Conservation (phyloP, 2,113 vertebrate species). For the Thunnus thynnus region DNA sequence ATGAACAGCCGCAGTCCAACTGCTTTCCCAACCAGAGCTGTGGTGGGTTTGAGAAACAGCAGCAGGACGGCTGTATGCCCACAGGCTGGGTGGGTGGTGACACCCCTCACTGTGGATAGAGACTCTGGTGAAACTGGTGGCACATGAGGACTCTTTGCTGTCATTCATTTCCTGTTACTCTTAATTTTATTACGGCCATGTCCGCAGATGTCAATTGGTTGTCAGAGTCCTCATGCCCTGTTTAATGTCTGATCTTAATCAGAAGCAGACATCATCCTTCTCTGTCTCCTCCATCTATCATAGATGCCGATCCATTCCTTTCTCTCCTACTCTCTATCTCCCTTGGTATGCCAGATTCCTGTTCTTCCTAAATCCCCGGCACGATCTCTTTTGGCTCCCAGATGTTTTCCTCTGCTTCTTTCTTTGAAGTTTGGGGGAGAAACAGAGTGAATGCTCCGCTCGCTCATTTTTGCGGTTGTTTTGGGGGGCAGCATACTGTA, state of each 20-base stretch:
- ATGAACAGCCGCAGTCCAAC: constrained; percentile 46
- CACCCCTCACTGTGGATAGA: constrained; percentile 44
- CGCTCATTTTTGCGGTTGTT: constrained; percentile 59
- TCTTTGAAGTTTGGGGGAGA: constrained; percentile 74
- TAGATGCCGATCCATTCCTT: constrained; percentile 59
- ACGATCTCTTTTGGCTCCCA: constrained; percentile 74
- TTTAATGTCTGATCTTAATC: constrained; percentile 71
- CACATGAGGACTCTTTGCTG: constrained; percentile 19
- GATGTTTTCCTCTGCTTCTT: constrained; percentile 71
- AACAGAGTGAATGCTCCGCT: constrained; percentile 51
- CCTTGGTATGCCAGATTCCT: constrained; percentile 52
- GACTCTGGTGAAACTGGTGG: constrained; percentile 14
- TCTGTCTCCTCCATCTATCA: constrained; percentile 62
- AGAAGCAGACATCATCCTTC: constrained; percentile 68
- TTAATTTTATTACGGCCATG: constrained; percentile 40
- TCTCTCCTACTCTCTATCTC: constrained; percentile 43
- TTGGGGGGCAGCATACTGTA: constrained; percentile 19
- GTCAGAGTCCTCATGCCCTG: constrained; percentile 34
- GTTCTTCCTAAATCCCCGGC: constrained; percentile 59
- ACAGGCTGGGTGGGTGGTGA: constrained; percentile 69
- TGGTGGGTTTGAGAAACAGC: constrained; percentile 70
- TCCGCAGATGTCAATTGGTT: constrained; percentile 52
- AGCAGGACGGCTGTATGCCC: constrained; percentile 55
- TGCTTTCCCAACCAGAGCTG: constrained; percentile 60
- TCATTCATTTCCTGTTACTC: constrained; percentile 13